Percentiles rank a stretch among this genome's conserved stretches.
Conservation (phyloP, 2,113 vertebrate genomes). For the Xyrauchen texanus region DNA sequence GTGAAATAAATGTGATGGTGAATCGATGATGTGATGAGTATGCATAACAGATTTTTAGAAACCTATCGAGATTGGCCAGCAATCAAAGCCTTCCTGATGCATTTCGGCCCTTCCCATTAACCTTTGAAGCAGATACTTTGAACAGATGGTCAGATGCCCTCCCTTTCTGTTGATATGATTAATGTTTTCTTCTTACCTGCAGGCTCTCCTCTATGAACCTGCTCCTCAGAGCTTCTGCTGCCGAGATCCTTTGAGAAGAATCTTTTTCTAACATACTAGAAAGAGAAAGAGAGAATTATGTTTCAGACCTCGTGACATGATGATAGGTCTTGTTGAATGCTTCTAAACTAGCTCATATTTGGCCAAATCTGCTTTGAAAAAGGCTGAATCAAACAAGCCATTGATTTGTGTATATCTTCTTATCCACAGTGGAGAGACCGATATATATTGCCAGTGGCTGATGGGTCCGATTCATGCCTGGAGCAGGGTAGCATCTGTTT, state of each 20-base stretch:
- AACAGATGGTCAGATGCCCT: background rate
- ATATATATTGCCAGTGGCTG: background rate
- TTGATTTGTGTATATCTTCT: constrained; percentile 9
- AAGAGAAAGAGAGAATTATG: background rate
- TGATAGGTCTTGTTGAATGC: constrained; percentile 11
- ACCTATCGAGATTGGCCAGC: constrained; percentile 1
- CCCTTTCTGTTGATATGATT: background rate
- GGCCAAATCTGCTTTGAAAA: constrained; percentile 23
- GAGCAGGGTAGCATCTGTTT: constrained; percentile 32
- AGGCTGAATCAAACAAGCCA: constrained; percentile 19
- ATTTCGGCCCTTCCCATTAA: constrained; percentile 5
- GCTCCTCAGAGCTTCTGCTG: constrained; percentile 75
- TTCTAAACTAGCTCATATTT: constrained; percentile 18
- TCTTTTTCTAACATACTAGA: constrained; percentile 81
- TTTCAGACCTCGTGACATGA: constrained; percentile 15
- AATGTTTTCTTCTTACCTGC: constrained; percentile 20
- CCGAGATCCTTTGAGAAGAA: constrained; percentile 75
- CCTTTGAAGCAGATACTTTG: constrained; percentile 26
- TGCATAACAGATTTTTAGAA: constrained; percentile 33
- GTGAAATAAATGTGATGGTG: background rate
- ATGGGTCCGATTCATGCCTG: background rate
- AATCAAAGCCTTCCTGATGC: constrained; percentile 15
- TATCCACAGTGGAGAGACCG: background rate
- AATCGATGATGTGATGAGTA: constrained; percentile 25
- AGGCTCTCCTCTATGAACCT: constrained; percentile 67